Conservation (phyloP, 2,113 vertebrate genomes). For the Himantopus leucocephalus region DNA sequence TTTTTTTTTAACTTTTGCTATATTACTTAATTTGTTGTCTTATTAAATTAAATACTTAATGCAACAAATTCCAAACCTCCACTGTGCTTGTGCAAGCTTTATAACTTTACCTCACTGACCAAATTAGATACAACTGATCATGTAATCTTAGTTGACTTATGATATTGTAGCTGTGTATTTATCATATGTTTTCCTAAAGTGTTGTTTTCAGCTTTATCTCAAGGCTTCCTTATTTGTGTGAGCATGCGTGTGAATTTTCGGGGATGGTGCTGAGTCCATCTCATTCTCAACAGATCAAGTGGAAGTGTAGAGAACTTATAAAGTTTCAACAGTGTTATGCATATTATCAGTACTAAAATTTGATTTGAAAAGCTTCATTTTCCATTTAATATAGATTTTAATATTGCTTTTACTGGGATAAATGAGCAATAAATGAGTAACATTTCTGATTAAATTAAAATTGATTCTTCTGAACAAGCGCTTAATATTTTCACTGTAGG, state of each 20-base stretch:
- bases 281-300: background rate
- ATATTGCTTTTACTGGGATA: background rate
- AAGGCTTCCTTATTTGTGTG: background rate
- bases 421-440: background rate
- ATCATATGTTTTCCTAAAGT: background rate
- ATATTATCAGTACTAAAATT: background rate
- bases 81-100: background rate
- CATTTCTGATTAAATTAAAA: background rate
- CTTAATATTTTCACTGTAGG: background rate
- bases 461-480: background rate
- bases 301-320: background rate
- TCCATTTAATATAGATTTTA: background rate
- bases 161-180: background rate
- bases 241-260: background rate
- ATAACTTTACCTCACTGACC: background rate
- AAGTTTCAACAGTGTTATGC: background rate
- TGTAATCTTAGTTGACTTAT: background rate
- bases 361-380: background rate
- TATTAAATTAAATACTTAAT: background rate
- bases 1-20: background rate
- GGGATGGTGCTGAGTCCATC: background rate
- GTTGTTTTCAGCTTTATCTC: background rate
- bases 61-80: background rate
- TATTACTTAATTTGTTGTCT: background rate
- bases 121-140: background rate